These are phyloP conservation scores for Chondrosia reniformis DNA, from an alignment of 37 sponge, comb jelly and placozoan species.

Conservation along the genomic window DNA sequence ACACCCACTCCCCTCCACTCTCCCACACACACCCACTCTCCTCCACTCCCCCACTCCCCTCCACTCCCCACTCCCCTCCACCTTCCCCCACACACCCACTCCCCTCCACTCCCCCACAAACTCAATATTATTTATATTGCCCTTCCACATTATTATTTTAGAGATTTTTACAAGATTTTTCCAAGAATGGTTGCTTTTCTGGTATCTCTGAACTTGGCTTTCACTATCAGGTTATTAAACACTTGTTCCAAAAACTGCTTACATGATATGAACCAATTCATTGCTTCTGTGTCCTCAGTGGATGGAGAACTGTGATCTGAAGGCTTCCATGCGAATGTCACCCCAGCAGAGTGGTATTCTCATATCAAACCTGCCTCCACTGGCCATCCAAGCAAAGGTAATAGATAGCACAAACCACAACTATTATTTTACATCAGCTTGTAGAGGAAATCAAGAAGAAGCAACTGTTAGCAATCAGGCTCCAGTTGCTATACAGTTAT, in stretches of 20 bases:
- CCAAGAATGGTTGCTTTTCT: neutral
- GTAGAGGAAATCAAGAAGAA: too few relatives aligned
- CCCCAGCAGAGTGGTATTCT: constrained; percentile 3
- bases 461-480: too few relatives aligned
- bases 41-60: neutral
- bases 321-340: neutral
- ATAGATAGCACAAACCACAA: too few relatives aligned
- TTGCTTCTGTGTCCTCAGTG: neutral
- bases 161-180: neutral
- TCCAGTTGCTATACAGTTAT: too few relatives aligned
- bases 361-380: neutral
- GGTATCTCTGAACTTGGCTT: constrained; percentile 17
- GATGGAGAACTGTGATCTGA: constrained; percentile 19
- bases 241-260: too few relatives aligned
- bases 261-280: neutral
- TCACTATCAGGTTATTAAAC: constrained; percentile 14
- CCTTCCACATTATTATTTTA: too few relatives aligned
- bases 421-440: too few relatives aligned
- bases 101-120: neutral
- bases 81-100: neutral
- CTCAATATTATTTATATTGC: too few relatives aligned
- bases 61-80: neutral
- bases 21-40: too few relatives aligned
- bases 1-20: neutral
- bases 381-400: constrained; percentile 6